Base-by-base conservation (phyloP, 2,888 invertebrate genomes). In the Panzeria rudis region DNA sequence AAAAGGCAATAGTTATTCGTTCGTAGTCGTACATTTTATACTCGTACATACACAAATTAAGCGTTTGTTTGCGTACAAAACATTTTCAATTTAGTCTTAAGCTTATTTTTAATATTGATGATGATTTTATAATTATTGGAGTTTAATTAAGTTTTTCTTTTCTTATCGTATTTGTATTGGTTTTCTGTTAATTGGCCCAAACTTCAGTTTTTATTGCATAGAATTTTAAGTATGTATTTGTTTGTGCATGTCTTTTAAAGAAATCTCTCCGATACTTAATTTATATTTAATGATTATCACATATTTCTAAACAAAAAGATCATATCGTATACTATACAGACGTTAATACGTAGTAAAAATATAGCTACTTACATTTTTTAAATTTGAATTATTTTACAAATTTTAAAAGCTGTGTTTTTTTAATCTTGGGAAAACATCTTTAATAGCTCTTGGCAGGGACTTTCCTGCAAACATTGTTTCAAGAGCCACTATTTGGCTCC, bases 1-100 rank as follows among this genome's bases (percentile, higher is more conserved):
- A 93, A 91, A 88, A 90, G 89, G 84, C 89, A 88, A 85, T 90
- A 29, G 29, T 29, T 29, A 5, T 4, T 29, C 29, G 59, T 47
- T 61, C 17, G 56, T 75, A 41, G n/a, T 56, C n/a, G 11, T 73
- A 59, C 29, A 44, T 75, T 81, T 75, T 47, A 59, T 75, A 62
- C 44, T 47, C 77, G 44, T 76, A 13, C 54, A 76, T 41, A 76
- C 25, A 23, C 13, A 54, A 20, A 44, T 20, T 3, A 38, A 25
- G 23, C 23, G 15, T 64, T 62, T 68, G 29, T 41, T 62, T 66
- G 11, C 20, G 11, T 52, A 73, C 50, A 69, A 47, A 68, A 29
- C 35, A 77, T 52, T 59, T 69, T 69, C 25, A 78, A 69, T 52
- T 61, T 61, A 59, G 9, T 68, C 23, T 68, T 77, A 78, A 69